A percentile compares a stretch with the other conserved stretches of the same genome.
These are phyloP conservation scores for Zygogramma bicolorata DNA, from an alignment of 2,888 invertebrate species.

Conservation along the genomic window DNA sequence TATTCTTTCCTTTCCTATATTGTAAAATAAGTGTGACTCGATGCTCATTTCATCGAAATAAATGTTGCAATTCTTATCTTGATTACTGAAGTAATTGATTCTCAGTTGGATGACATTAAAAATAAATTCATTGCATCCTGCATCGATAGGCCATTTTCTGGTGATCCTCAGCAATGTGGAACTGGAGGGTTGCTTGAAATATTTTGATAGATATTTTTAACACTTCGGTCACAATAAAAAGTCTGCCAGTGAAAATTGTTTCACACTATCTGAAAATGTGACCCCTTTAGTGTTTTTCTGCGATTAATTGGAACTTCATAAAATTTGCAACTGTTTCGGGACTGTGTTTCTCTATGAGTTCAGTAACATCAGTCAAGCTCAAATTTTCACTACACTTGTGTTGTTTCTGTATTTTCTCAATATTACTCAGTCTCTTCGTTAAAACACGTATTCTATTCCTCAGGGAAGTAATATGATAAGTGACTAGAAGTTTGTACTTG, in stretches of 20 bases:
- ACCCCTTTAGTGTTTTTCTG: neutral
- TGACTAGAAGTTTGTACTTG: neutral
- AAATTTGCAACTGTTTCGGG: neutral
- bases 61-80: neutral
- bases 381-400: no score
- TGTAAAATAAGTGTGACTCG: neutral
- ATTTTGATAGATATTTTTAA: constrained; percentile 36
- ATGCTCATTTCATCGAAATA: constrained; percentile 41
- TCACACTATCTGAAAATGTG: neutral
- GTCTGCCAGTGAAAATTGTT: constrained; percentile 2
- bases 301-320: neutral
- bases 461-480: neutral
- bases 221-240: constrained; percentile 35
- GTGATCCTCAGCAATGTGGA: constrained; percentile 29
- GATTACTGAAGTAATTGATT: neutral
- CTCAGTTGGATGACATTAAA: neutral
- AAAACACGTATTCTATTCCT: neutral
- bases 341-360: neutral
- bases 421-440: neutral
- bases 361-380: neutral
- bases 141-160: neutral
- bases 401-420: no score
- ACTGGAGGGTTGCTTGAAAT: constrained; percentile 38
- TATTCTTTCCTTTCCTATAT: neutral
- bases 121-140: neutral